Conservation (phyloP, 2,888 invertebrate species). For the Tethea ocularis region DNA sequence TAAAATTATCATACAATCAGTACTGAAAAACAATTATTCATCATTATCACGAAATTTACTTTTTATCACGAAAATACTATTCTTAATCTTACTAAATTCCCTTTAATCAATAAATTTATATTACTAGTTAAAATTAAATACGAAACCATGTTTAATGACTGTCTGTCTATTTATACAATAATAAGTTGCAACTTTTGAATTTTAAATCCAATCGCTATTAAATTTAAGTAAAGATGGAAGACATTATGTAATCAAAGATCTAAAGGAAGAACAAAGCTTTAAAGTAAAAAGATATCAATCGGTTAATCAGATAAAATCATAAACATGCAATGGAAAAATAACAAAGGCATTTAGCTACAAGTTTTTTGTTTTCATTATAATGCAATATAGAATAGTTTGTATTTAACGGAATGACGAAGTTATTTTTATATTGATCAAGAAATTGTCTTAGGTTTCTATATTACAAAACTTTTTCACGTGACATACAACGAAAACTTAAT, state of each 20-base stretch:
- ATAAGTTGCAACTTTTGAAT: conserved; percentile 45
- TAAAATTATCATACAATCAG: conserved; percentile 79
- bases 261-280: conserved; percentile 16
- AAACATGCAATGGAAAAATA: conserved; percentile 34
- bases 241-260: conserved; percentile 53
- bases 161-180: conserved; percentile 43
- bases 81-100: conserved; percentile 79
- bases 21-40: conserved; percentile 78
- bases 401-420: conserved; percentile 57
- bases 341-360: conserved; percentile 39
- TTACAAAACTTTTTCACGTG: conserved; percentile 49
- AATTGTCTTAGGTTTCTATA: conserved; percentile 41
- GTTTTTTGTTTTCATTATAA: conserved; percentile 34
- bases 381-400: conserved; percentile 42
- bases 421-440: conserved; percentile 43
- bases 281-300: conserved; percentile 22
- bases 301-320: conserved; percentile 20
- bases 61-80: conserved; percentile 82
- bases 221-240: conserved; percentile 59
- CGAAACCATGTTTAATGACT: conserved; percentile 35
- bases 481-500: conserved; percentile 56
- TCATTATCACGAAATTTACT: conserved; percentile 80
- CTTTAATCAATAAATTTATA: conserved; percentile 70
- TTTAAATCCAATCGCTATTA: conserved; percentile 39
- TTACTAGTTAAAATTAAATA: conserved; percentile 39